A percentile compares a stretch with the other conserved stretches of the same genome.
phyloP scores from a whole-genome alignment of 2,888 invertebrate genomes.

The Sinhomidia bicolor region DNA sequence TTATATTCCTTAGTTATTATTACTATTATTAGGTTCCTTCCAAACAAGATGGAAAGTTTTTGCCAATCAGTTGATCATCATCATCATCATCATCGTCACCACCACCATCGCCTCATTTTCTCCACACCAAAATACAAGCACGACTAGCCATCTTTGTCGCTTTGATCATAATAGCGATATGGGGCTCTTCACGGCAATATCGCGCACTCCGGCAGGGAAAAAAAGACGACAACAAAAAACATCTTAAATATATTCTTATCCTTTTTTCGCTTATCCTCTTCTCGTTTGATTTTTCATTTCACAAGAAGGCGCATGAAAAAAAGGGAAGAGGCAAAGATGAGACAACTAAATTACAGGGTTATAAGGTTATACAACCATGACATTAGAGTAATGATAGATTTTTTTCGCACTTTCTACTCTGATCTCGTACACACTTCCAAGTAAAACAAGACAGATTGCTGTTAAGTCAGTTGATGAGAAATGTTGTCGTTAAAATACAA shows the following conservation, averaged over 20 bases:
- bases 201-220: background rate
- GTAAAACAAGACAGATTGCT: background rate
- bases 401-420: background rate
- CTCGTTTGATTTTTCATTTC: background rate
- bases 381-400: background rate
- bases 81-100: background rate
- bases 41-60: constrained; percentile 1
- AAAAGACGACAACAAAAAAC: background rate
- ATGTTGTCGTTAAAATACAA: too few relatives aligned
- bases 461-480: too few relatives aligned
- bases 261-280: background rate
- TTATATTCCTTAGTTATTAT: background rate
- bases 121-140: constrained; percentile 11
- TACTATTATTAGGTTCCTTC: too few relatives aligned
- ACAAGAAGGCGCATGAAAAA: background rate
- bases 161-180: background rate
- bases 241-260: background rate
- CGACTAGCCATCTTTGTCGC: background rate
- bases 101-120: background rate
- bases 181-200: background rate
- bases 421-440: background rate
- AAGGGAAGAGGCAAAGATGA: background rate
- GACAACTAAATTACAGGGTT: background rate
- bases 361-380: constrained; percentile 13
- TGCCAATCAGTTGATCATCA: constrained; percentile 6